phyloP scores from a whole-genome alignment of 2,888 invertebrate species.

The Patella ulyssiponensis region DNA sequence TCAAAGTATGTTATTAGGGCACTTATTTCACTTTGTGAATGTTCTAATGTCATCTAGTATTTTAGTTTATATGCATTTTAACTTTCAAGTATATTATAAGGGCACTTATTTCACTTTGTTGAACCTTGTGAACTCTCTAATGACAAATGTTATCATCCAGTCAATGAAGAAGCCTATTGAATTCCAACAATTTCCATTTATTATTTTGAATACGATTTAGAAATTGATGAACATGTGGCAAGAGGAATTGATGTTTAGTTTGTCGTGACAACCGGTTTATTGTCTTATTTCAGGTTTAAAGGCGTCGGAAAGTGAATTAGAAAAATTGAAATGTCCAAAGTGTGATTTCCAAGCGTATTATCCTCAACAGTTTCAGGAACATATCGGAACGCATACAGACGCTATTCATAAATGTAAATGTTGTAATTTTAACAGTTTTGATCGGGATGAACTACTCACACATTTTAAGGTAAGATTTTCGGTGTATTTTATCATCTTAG shows the following conservation, averaged over 20 bases:
- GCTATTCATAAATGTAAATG: slow-evolving; percentile 67
- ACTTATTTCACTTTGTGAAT: too few relatives aligned
- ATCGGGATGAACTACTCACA: slow-evolving; percentile 59
- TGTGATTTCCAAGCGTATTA: slow-evolving; percentile 71
- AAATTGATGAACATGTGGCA: background rate
- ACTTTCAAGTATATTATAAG: too few relatives aligned
- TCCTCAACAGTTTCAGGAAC: slow-evolving; percentile 70
- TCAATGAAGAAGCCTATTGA: too few relatives aligned
- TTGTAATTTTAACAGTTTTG: slow-evolving; percentile 58
- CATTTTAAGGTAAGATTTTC: slow-evolving; percentile 68
- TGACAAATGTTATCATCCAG: too few relatives aligned
- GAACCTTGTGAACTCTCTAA: too few relatives aligned
- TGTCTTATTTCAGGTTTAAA: slow-evolving; percentile 64
- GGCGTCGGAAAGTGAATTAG: slow-evolving; percentile 65
- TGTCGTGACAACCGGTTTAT: background rate
- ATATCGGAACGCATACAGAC: slow-evolving; percentile 61
- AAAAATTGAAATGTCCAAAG: slow-evolving; percentile 67
- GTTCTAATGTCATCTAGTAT: too few relatives aligned
- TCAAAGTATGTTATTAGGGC: too few relatives aligned
- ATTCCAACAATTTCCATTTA: too few relatives aligned
- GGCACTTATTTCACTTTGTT: too few relatives aligned
- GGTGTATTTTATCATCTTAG: too few relatives aligned
- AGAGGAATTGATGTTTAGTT: background rate
- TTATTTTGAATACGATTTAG: too few relatives aligned
- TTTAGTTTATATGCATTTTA: too few relatives aligned